Evolutionary conservation across 2,113 vertebrate species (phyloP), one percentile per base, ranked within the genome.

Genomic region (Chinchilla lanigera): DNA sequence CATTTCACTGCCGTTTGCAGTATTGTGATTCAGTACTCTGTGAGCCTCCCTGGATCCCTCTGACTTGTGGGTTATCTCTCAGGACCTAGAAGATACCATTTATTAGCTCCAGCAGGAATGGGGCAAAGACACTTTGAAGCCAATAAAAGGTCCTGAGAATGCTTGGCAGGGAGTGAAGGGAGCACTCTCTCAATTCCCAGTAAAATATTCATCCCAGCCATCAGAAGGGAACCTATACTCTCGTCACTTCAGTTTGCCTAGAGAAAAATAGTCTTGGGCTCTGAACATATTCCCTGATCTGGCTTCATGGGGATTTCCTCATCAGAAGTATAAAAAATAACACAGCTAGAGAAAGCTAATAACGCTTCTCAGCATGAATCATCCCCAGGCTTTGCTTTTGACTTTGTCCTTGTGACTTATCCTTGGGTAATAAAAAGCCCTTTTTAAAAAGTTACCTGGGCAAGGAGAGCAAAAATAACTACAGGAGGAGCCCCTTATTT

Each of bases 211-310:
- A 44, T 54, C 28, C 12, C 17, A 84, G 77, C 56, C 4, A 35
- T 0, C 26, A 92, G 84, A 67, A 71, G n/a, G 24, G 44, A 75
- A 56, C 0, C 3, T 38, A 83, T 65, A 14, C 38, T 56, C 81
- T 52, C 56, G 60, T 65, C 33, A 20, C 2, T 75, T 84, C 35
- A 12, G 9, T 88, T 87, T 90, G 67, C 60, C 63, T 78, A 17
- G 91, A 90, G 30, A 77, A 80, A 91, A 86, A 61, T 17, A 33
- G 47, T 63, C 22, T 87, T 85, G 50, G 77, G 41, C 44, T 97
- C 71, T 94, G 90, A 96, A 89, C 26, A 86, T 44, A 52, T 19
- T n/a, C 41, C 38, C 78, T 33, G 63, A 61, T 94, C 85, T 87
- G 78, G 63, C 67, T 38, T 95, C 86, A 67, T 41, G n/a, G 47